phyloP scores from a whole-genome alignment of 2,113 vertebrate species.

The Eidolon helvum region DNA sequence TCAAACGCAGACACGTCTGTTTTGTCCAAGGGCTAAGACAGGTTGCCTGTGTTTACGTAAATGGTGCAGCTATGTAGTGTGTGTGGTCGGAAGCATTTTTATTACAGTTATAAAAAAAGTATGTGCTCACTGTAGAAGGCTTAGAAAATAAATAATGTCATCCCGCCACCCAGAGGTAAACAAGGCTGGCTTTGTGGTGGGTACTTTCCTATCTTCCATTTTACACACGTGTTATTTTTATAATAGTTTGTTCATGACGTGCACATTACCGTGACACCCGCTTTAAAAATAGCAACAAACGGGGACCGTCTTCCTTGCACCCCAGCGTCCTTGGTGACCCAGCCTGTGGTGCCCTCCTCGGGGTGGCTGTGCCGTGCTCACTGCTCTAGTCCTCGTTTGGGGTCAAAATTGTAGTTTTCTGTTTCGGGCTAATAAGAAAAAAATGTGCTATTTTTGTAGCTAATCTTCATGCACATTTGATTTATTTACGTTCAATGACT shows the following conservation, averaged over 20 bases:
- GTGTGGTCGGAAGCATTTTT: neutral
- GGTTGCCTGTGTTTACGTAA: neutral
- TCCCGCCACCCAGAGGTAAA: neutral
- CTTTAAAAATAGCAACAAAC: neutral
- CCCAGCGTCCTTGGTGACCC: neutral
- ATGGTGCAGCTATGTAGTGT: neutral
- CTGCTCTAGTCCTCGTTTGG: neutral
- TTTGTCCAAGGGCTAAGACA: neutral
- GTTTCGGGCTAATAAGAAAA: neutral
- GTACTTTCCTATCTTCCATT: neutral
- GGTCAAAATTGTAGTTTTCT: neutral
- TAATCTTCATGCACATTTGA: neutral
- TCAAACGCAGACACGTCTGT: neutral
- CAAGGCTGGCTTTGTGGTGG: neutral
- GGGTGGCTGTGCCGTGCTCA: neutral
- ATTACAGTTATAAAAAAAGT: neutral
- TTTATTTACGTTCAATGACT: neutral
- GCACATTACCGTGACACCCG: neutral
- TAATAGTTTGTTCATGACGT: neutral
- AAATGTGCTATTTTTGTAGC: neutral
- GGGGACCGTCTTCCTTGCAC: neutral
- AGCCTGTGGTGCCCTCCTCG: fast-evolving
- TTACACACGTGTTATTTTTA: neutral
- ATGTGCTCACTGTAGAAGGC: neutral
- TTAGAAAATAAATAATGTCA: neutral